Evolutionary conservation across 2,888 invertebrate genomes (phyloP).

Genomic region (Scaptomyza cyrtandrae): DNA sequence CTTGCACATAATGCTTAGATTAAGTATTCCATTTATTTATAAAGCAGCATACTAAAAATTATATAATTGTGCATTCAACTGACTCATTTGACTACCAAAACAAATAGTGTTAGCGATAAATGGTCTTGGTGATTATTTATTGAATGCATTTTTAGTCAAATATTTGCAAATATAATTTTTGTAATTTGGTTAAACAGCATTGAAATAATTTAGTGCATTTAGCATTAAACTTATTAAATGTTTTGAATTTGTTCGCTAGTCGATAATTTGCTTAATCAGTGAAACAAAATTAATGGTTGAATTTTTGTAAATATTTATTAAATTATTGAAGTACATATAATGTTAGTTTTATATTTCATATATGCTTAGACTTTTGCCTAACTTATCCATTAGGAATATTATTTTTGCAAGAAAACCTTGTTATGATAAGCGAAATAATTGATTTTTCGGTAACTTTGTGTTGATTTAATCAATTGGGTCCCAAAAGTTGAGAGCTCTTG

Average conservation of each 20-base stretch:
- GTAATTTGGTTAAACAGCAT: not conserved
- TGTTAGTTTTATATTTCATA: not conserved
- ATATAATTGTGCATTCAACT: too few relatives aligned
- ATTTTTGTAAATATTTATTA: not conserved
- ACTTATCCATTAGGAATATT: not conserved
- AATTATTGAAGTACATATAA: not conserved
- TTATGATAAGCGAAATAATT: conserved; percentile 10
- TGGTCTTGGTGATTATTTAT: too few relatives aligned
- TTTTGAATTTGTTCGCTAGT: not conserved
- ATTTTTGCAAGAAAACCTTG: not conserved
- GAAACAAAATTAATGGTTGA: not conserved
- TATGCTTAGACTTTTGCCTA: not conserved
- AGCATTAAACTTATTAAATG: not conserved
- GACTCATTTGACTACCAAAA: too few relatives aligned
- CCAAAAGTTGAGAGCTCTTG: conserved; percentile 27
- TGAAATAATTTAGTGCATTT: not conserved
- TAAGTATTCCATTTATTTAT: too few relatives aligned
- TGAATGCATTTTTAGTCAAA: not conserved
- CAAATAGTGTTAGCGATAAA: not conserved
- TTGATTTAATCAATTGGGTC: conserved; percentile 9
- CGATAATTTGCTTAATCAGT: not conserved
- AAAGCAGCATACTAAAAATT: too few relatives aligned
- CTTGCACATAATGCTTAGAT: too few relatives aligned
- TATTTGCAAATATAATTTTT: not conserved
- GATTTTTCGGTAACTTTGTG: not conserved